These are phyloP conservation scores for Acleris emargana DNA, from an alignment of 2,888 invertebrate species.

Conservation along the genomic window DNA sequence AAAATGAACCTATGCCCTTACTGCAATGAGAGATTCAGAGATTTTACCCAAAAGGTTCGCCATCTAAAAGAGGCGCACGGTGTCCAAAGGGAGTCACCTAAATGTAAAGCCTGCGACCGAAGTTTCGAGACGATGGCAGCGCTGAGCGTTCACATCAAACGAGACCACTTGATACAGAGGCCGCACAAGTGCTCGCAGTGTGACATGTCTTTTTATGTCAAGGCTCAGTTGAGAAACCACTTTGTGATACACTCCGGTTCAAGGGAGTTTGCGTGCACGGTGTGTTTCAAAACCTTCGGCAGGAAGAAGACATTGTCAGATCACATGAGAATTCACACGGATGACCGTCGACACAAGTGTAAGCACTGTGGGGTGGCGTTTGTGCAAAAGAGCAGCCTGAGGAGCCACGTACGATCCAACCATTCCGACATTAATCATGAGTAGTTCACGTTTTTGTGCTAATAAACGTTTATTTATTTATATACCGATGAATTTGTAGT, in stretches of 20 bases:
- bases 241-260: slow-evolving; percentile 59
- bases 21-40: slow-evolving; percentile 60
- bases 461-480: slow-evolving; percentile 19
- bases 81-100: slow-evolving; percentile 37
- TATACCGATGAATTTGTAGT: slow-evolving; percentile 1
- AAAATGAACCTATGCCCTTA: slow-evolving; percentile 60
- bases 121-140: slow-evolving; percentile 34
- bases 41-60: slow-evolving; percentile 54
- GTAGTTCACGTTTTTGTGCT: slow-evolving; percentile 6
- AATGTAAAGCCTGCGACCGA: slow-evolving; percentile 31
- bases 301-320: slow-evolving; percentile 44
- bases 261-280: slow-evolving; percentile 58
- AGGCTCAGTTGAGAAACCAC: slow-evolving; percentile 60
- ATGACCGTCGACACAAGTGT: slow-evolving; percentile 39
- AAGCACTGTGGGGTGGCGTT: slow-evolving; percentile 32
- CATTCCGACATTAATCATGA: slow-evolving; percentile 22
- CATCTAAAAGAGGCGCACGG: slow-evolving; percentile 61
- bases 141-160: slow-evolving; percentile 27
- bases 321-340: slow-evolving; percentile 46
- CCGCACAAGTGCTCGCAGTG: slow-evolving; percentile 45
- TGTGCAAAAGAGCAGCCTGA: slow-evolving; percentile 31
- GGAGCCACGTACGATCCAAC: slow-evolving; percentile 27
- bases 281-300: slow-evolving; percentile 54
- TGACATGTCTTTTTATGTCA: slow-evolving; percentile 57
- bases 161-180: slow-evolving; percentile 33